Evolutionary conservation across 2,113 vertebrate species (phyloP).

Genomic region (Aix galericulata): DNA sequence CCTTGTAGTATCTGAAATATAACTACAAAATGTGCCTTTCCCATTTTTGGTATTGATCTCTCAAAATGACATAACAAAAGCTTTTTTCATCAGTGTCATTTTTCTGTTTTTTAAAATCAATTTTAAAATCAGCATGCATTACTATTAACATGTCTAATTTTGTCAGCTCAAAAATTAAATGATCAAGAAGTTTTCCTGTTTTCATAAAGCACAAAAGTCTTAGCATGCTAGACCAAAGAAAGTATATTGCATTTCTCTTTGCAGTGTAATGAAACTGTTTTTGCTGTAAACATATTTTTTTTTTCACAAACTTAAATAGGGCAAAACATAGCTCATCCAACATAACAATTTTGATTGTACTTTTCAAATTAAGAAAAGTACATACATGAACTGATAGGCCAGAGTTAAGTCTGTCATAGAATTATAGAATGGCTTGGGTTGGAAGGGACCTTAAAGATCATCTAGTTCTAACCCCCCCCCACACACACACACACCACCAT

Average conservation of each 20-base stretch:
- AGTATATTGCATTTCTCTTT: not conserved
- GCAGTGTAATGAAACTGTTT: not conserved
- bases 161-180: not conserved
- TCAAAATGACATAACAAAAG: not conserved
- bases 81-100: not conserved
- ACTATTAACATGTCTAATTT: conserved; percentile 2
- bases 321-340: not conserved
- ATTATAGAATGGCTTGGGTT: too few relatives aligned
- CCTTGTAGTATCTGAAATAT: not conserved
- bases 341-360: not conserved
- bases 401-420: not conserved
- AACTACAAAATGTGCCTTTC: not conserved
- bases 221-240: not conserved
- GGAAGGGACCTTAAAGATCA: too few relatives aligned
- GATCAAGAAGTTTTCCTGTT: not conserved
- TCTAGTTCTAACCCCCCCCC: too few relatives aligned
- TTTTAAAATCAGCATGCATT: not conserved
- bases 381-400: not conserved
- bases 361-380: not conserved
- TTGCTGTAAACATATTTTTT: not conserved
- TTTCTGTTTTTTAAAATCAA: not conserved
- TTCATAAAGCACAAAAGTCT: not conserved
- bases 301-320: not conserved
- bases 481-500: too few relatives aligned
- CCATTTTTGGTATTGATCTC: not conserved